Evolutionary conservation across 2,113 vertebrate genomes (phyloP).

Genomic region (Aleadryas rufinucha): DNA sequence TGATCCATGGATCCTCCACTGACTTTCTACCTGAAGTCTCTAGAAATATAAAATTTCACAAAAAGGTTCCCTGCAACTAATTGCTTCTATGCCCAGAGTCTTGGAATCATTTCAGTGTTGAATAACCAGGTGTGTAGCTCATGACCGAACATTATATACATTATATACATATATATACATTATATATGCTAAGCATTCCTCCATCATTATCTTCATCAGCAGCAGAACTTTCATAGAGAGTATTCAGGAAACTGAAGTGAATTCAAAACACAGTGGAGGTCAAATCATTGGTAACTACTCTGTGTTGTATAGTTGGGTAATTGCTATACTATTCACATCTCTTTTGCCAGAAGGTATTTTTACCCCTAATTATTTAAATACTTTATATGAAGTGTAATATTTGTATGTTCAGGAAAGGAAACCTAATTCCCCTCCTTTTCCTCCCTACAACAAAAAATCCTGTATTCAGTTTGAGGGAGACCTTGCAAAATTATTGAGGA

Average conservation of each 20-base stretch:
- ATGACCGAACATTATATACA: neutral
- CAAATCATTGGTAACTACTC: neutral
- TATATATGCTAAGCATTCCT: neutral
- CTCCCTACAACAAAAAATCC: neutral
- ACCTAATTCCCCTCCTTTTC: neutral
- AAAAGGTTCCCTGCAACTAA: neutral
- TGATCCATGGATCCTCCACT: neutral
- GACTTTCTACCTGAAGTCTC: neutral
- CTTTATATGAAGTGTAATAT: neutral
- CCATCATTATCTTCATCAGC: neutral
- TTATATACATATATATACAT: too few species aligned
- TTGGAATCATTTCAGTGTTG: neutral
- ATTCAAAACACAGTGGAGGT: neutral
- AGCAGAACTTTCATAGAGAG: neutral
- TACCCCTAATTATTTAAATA: neutral
- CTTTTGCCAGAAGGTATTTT: neutral
- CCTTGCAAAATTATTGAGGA: neutral
- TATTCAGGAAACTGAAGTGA: neutral
- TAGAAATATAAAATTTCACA: neutral
- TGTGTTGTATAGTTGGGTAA: neutral
- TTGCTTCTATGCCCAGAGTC: neutral
- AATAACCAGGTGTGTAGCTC: neutral
- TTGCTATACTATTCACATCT: neutral
- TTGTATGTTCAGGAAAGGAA: neutral
- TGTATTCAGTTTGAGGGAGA: neutral